Base-by-base conservation (phyloP, 2,113 vertebrate genomes). In the Argyrosomus japonicus region DNA sequence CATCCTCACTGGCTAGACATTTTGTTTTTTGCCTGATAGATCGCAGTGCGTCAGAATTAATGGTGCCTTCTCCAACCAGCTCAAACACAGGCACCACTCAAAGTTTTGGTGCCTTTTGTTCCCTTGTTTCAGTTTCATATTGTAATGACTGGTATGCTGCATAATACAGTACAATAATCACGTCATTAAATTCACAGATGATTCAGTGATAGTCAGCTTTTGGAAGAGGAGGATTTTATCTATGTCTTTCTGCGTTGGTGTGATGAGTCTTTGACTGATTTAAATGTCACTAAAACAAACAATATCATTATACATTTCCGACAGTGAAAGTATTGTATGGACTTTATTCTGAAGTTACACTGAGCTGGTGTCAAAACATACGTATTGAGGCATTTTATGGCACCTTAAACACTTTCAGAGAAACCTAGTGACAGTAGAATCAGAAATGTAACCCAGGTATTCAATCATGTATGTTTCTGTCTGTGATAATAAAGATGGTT, bases 161-260 rank as follows among this genome's bases (percentile, higher is more conserved):
- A 32, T 50, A 40, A 32, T 45, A 68, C 61, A 40, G 62, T 9
- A 50, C 40, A 64, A 68, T 25, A 62, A 54, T 73, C 68, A 77
- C 43, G 1, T 70, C 61, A 60, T 45, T 32, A 58, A 58, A 67
- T 56, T 43, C 60, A 45, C n/a, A 1, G 71, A 62, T 82, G 81
- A 86, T 50, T 85, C 80, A 84, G 60, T 72, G 36, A 75, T 32
- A 64, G 54, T 53, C 50, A 50, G 69, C 69, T 69, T 60, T 63
- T 45, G 25, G 43, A 84, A 43, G 56, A 57, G 65, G 51, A 68
- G 47, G 81, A 53, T 71, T 71, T 68, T 23, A 23, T 84, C 77
- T 13, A 4, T 48, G 36, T 47, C 60, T 43, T 56, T 63, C 48
- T 78, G 69, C 13, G 68, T 45, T 36, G 45, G 56, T 32, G 54